These are phyloP conservation scores for Tokudaia muenninki DNA, from an alignment of 2,797 vertebrate genomes.

Conservation along the genomic window DNA sequence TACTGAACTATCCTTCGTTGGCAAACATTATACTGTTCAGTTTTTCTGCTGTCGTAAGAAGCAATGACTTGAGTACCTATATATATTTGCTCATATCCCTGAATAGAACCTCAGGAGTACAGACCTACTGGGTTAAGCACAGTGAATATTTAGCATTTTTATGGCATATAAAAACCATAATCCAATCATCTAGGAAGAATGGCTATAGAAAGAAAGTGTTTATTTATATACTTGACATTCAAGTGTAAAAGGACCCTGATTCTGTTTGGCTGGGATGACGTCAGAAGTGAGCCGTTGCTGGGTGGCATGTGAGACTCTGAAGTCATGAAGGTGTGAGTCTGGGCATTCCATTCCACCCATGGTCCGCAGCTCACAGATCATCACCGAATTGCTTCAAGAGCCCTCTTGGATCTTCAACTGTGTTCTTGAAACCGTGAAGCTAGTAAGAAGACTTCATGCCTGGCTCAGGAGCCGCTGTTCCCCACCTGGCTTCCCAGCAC, in stretches of 20 bases:
- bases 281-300: background rate
- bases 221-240: background rate
- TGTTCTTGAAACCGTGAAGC: background rate
- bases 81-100: background rate
- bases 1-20: background rate
- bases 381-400: fast-evolving
- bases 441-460: background rate
- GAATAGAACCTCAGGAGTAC: background rate
- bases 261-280: background rate
- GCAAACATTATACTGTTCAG: background rate
- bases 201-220: background rate
- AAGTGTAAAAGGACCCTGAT: background rate
- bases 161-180: constrained; percentile 20
- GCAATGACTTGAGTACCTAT: background rate
- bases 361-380: background rate
- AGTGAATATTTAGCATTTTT: background rate
- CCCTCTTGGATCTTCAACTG: too few relatives aligned
- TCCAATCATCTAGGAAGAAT: background rate
- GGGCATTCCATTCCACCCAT: too few relatives aligned
- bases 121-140: background rate
- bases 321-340: background rate
- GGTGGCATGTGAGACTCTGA: background rate
- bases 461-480: background rate
- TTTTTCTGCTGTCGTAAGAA: background rate
- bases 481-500: background rate